These are phyloP conservation scores for Archips crataeganus DNA, from an alignment of 2,888 invertebrate genomes.

Conservation along the genomic window DNA sequence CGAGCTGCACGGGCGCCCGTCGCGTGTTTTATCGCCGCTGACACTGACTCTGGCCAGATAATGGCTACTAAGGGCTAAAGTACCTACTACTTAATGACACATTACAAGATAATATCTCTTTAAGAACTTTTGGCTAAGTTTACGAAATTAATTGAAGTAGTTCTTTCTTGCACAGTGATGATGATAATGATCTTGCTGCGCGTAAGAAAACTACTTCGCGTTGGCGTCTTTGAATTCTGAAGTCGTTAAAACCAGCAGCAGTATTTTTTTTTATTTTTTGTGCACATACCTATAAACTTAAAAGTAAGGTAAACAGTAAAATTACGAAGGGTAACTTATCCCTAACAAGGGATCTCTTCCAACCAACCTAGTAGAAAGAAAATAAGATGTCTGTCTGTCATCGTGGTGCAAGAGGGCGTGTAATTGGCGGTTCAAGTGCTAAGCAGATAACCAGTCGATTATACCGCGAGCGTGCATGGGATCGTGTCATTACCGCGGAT, in stretches of 20 bases:
- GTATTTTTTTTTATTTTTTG: too few species aligned
- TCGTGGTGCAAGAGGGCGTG: slow-evolving; percentile 50
- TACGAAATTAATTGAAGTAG: not conserved
- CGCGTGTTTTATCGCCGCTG: slow-evolving; percentile 18
- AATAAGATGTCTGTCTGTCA: slow-evolving; percentile 40
- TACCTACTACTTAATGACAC: not conserved
- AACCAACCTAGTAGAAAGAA: not conserved
- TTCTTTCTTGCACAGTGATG: not conserved
- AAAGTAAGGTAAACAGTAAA: too few species aligned
- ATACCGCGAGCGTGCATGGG: slow-evolving; percentile 32
- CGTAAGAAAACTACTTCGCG: not conserved
- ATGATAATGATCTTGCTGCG: not conserved
- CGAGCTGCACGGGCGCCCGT: slow-evolving; percentile 8
- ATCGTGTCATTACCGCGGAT: slow-evolving; percentile 49
- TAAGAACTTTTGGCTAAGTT: not conserved
- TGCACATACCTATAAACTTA: too few species aligned
- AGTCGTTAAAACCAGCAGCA: not conserved
- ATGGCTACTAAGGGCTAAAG: slow-evolving; percentile 1
- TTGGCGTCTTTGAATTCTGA: not conserved
- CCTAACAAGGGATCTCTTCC: too few species aligned
- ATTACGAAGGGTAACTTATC: too few species aligned
- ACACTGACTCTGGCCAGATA: slow-evolving; percentile 16
- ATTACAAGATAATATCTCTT: not conserved
- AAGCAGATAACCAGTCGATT: slow-evolving; percentile 33
- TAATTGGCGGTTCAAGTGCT: slow-evolving; percentile 49